These are phyloP conservation scores for Cygnus atratus DNA, from an alignment of 2,113 vertebrate species.

Conservation along the genomic window DNA sequence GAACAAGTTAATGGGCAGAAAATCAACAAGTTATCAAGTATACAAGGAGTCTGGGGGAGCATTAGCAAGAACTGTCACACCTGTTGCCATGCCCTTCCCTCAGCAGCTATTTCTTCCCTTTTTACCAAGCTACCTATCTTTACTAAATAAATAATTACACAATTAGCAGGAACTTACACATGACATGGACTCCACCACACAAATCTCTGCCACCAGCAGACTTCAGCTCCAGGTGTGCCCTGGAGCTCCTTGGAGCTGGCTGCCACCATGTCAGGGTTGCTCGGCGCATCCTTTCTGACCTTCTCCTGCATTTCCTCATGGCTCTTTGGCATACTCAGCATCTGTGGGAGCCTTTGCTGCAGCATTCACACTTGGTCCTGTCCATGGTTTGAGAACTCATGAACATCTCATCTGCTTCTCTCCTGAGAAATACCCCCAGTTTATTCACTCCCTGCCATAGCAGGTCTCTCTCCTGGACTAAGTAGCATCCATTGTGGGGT, in stretches of 20 bases:
- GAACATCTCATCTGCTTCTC: not conserved
- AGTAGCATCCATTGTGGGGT: not conserved
- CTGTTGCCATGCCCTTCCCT: not conserved
- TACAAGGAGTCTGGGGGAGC: not conserved
- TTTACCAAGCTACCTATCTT: not conserved
- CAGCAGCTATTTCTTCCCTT: not conserved
- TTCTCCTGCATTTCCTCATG: not conserved
- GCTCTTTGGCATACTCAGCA: not conserved
- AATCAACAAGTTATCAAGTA: not conserved
- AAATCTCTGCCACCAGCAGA: not conserved
- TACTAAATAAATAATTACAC: not conserved
- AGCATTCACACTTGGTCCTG: not conserved
- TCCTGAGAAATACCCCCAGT: not conserved
- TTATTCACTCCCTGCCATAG: not conserved
- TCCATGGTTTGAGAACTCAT: not conserved
- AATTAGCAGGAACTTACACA: not conserved
- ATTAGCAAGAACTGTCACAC: not conserved
- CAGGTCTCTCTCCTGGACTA: not conserved
- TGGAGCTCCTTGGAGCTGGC: not conserved
- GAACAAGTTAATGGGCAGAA: not conserved
- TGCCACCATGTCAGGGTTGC: not conserved
- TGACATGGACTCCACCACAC: not conserved
- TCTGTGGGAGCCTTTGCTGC: not conserved
- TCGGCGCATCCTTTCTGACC: not conserved
- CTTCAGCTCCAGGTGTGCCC: not conserved